These are phyloP conservation scores for Dryobotodes eremita DNA, from an alignment of 2,888 invertebrate genomes.

Conservation along the genomic window DNA sequence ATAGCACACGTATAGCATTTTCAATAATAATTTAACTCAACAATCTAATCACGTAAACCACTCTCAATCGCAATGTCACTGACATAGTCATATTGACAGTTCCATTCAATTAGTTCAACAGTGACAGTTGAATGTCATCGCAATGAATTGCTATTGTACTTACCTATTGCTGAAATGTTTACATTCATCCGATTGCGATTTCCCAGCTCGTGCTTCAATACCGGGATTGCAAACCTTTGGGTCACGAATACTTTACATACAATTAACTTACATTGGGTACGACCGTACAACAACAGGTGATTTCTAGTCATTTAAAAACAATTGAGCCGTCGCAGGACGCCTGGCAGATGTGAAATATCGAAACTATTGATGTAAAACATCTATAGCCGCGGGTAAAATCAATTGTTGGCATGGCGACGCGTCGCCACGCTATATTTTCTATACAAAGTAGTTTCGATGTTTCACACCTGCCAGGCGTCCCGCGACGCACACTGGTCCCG, in stretches of 20 bases:
- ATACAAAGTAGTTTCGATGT: no score
- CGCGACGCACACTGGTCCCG: no score
- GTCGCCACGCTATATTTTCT: no score
- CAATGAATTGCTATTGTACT: neutral
- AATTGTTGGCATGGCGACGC: no score
- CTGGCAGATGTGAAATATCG: no score
- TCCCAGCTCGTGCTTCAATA: neutral
- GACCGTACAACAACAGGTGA: neutral
- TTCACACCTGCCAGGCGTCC: no score
- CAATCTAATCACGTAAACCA: neutral
- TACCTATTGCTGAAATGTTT: neutral
- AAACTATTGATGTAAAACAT: no score
- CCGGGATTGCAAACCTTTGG: neutral
- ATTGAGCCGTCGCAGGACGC: no score
- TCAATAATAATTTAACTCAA: no score
- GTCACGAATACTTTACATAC: neutral
- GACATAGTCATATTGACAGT: conserved; percentile 4
- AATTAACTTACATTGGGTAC: neutral
- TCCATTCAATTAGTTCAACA: neutral
- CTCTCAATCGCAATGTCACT: neutral
- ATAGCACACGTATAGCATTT: neutral
- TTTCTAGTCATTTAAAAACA: neutral
- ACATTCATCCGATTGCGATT: neutral
- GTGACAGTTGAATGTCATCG: neutral
- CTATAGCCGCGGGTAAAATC: no score